phyloP scores from a whole-genome alignment of 2,113 vertebrate genomes.

The Passer montanus region DNA sequence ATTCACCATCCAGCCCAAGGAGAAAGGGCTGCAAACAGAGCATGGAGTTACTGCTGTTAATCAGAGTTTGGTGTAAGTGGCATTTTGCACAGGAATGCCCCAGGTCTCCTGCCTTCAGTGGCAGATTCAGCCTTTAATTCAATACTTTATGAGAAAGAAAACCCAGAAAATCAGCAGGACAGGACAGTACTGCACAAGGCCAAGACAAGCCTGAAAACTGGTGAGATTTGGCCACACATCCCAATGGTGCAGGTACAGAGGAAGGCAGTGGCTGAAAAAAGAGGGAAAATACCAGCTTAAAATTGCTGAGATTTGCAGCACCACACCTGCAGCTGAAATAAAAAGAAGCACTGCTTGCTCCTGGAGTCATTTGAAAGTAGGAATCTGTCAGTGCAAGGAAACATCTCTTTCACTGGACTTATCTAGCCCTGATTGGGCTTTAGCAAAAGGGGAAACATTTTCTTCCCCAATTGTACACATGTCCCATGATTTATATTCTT shows the following conservation, averaged over 20 bases:
- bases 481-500: constrained; percentile 59
- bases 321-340: neutral
- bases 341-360: neutral
- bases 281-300: neutral
- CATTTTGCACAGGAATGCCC: neutral
- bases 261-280: neutral
- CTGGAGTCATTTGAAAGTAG: neutral
- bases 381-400: neutral
- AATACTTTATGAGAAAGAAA: neutral
- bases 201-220: neutral
- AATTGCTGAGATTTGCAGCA: neutral
- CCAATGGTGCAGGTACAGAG: neutral
- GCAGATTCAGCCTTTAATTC: neutral
- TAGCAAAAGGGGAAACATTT: neutral
- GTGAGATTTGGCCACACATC: neutral
- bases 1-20: neutral
- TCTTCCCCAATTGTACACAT: neutral
- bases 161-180: neutral
- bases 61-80: neutral
- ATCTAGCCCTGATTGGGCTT: neutral
- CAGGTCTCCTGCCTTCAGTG: neutral
- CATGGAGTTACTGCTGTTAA: neutral
- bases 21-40: neutral
- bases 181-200: neutral
- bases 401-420: neutral